Evolutionary conservation across 2,888 invertebrate species (phyloP), one percentile per base, ranked within the genome.

Genomic region (Orgyia antiqua): DNA sequence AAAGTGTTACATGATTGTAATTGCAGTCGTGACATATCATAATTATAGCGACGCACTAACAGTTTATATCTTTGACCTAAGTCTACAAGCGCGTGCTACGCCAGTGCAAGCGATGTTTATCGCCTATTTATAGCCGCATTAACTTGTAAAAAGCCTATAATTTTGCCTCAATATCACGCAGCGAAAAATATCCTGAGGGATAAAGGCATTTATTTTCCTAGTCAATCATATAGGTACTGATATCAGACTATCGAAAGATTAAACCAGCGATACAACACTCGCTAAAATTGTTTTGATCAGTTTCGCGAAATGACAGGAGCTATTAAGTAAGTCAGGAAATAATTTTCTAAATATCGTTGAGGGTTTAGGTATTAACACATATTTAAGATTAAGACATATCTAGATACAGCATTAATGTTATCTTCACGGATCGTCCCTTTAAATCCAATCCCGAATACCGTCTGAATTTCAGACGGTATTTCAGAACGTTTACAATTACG

Each of bases 61-160:
- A 49, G 57, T 42, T 57, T 48, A 9, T 53, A 31, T 25, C 55
- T 68, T 65, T 29, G 20, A 36, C 61, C 58, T 42, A 31, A 23
- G 24, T 24, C 27, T 33, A 42, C 41, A 44, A 61, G 68, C 69
- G 70, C 77, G 72, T 74, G 73, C 71, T 65, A 63, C 63, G 60
- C 58, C 56, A 51, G 50, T 26, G 48, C 61, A 53, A 41, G 42
- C 49, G 77, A 77, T 75, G 62, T 68, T 72, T 72, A 79, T 79
- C 76, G 68, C 52, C 65, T 73, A 72, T 78, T 76, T 75, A 79
- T 73, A 66, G 63, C 65, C 55, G 61, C 68, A 79, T 77, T 78
- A 76, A 72, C 68, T 70, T 65, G 70, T 73, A 76, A 76, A 75
- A 79, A 71, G 72, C 68, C 74, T 70, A 76, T 76, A 77, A 82